Evolutionary conservation across 1,140 invertebrate species (phyloP).

Genomic region (Odontomachus brunneus): DNA sequence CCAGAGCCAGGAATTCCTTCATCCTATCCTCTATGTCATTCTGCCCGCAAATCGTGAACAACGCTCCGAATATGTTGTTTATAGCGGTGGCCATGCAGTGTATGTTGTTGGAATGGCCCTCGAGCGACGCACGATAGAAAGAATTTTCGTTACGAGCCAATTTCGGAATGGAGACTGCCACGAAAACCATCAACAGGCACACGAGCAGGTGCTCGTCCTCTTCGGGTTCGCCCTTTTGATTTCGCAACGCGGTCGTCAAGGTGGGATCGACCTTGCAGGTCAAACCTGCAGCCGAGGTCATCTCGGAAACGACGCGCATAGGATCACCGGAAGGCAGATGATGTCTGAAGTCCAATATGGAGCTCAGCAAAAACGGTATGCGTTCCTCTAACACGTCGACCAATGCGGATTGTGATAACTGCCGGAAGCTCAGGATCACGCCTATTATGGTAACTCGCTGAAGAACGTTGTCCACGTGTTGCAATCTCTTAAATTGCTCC

Average conservation of each 20-base stretch:
- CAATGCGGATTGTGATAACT: constrained; percentile 96
- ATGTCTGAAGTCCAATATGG: constrained; percentile 97
- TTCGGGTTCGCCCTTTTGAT: constrained; percentile 94
- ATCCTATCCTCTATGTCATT: constrained; percentile 98
- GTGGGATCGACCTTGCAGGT: constrained; percentile 97
- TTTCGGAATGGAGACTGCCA: constrained; percentile 98
- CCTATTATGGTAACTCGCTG: constrained; percentile 99
- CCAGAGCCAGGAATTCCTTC: constrained; percentile 98
- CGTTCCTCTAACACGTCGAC: constrained; percentile 97
- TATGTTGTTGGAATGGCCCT: constrained; percentile 98
- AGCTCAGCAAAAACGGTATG: constrained; percentile 98
- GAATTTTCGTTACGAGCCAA: constrained; percentile 96
- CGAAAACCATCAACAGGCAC: constrained; percentile 99
- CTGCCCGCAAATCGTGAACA: constrained; percentile 97
- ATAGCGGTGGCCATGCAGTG: constrained; percentile 98
- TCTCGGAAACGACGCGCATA: constrained; percentile 97
- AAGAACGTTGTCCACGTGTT: constrained; percentile 96
- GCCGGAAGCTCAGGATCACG: constrained; percentile 97
- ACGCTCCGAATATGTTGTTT: constrained; percentile 97
- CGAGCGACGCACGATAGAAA: constrained; percentile 95
- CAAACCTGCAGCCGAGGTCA: constrained; percentile 98
- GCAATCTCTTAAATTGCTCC: constrained; percentile 96
- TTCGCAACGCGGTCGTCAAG: constrained; percentile 93
- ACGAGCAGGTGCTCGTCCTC: constrained; percentile 98
- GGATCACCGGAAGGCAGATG: constrained; percentile 96